These are phyloP conservation scores for Coreius guichenoti DNA, from an alignment of 2,797 vertebrate species.

Conservation along the genomic window DNA sequence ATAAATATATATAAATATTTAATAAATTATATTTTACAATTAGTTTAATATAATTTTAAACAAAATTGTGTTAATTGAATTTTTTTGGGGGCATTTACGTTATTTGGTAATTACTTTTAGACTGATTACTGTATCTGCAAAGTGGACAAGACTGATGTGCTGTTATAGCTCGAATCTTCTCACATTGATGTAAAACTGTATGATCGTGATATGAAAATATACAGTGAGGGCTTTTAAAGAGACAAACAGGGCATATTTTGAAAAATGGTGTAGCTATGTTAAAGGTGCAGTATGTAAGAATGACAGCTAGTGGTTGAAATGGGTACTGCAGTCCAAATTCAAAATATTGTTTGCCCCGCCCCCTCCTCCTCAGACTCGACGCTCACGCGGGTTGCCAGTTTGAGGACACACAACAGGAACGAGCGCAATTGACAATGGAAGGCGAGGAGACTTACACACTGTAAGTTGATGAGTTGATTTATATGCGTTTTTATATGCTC, in stretches of 20 bases:
- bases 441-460: too few species aligned
- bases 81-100: neutral
- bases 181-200: slow-evolving; percentile 18
- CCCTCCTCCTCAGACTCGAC: too few species aligned
- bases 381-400: too few species aligned
- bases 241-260: slow-evolving; percentile 7
- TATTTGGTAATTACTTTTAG: neutral
- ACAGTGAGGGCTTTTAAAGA: slow-evolving; percentile 4
- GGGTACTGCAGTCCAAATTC: too few species aligned
- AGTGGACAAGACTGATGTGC: neutral
- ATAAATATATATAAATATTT: neutral
- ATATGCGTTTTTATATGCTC: too few species aligned
- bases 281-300: too few species aligned
- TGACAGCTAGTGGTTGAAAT: too few species aligned
- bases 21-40: neutral
- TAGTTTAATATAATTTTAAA: neutral
- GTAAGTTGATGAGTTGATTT: too few species aligned
- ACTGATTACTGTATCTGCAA: neutral
- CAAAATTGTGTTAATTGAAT: neutral
- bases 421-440: too few species aligned
- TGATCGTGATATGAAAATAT: neutral
- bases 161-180: neutral
- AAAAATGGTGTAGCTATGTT: neutral
- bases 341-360: too few species aligned
- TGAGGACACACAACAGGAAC: too few species aligned